Evolutionary conservation across 2,797 vertebrate genomes (phyloP), one percentile per base, ranked within the genome.

Genomic region (Lacerta bilineata): DNA sequence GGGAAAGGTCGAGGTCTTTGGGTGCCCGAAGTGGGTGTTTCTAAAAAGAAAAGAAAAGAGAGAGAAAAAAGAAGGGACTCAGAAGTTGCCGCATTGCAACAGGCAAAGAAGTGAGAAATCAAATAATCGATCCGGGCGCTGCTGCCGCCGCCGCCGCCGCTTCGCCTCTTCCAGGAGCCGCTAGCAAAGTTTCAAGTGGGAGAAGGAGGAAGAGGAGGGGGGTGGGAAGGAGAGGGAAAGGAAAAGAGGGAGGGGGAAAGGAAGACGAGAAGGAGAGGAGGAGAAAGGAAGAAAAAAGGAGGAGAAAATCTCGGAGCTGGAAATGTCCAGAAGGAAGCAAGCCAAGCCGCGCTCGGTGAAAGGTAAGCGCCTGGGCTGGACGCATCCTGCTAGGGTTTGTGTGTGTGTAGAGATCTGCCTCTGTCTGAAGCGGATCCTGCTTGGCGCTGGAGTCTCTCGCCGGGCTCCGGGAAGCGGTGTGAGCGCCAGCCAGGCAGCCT

Each of bases 321-420:
- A 98, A 96, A 99, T 99, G 98, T 99, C 98, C 94, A 98, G 98
- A 95, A 97, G 98, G 95, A 99, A 99, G 97, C 98, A 99, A 97
- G 98, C 98, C 97, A 99, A 99, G 94, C 98, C 98, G 91, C 98
- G 98, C 95, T 99, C 98, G 93, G 98, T 99, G 90, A 99, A 99
- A 99, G 98, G 98, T 99, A 98, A 98, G 98, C 89, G 76, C 78
- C 78, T 84, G 88, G 68, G 82, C 55, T 10, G 55, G 84, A 55
- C 88, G 59, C 36, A 5, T 86, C 86, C 85, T 91, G 80, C 84
- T n/a, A 4, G 71, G 25, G 68, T 25, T 27, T 69, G 88, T 43
- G 76, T 77, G 87, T 80, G 27, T 5, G 80, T 23, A 85, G 55
- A 86, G 82, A 76, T 80, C 91, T 27, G 25, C 68, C 39, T 76